Evolutionary conservation across 2,797 vertebrate species (phyloP), one percentile per base, ranked within the genome.

Genomic region (Centropyge bicolor): DNA sequence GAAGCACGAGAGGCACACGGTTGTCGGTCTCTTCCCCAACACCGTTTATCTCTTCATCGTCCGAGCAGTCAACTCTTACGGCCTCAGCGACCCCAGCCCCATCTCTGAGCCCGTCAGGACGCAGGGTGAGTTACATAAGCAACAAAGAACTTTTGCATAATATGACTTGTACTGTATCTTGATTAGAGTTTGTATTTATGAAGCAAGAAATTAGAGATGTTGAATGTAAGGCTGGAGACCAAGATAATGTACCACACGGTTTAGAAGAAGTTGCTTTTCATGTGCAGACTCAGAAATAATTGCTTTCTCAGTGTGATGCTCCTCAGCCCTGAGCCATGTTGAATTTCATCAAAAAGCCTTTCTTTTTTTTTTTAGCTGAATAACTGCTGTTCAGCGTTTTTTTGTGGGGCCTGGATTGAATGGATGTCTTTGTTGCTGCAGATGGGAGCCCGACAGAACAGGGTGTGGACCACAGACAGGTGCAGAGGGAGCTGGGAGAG

Each of bases 41-140:
- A 97, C 97, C 0, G 89, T 98, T 70, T 99, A 99, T 88, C 94
- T 99, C 78, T 99, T 99, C 79, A 95, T 99, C 41, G 96, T 99
- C 61, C 93, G 98, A 80, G 98, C 98, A 0, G 94, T 96, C 86
- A 98, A 98, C 27, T 86, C 94, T 3, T 95, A 97, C 0, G 98
- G 98, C 63, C 95, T 99, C 83, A 99, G 98, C 0, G 96, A 98
- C 83, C 98, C 98, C 91, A 99, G 98, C 40, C 96, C 97, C 0
- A 72, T 97, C 92, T 99, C 98, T 0, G 97, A 98, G 88, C 97
- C 98, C 0, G 95, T 99, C 80, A 95, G 95, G 70, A 99, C 98
- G 0, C 97, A 93, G 91, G 98, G 98, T 98, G 87, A 82, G 94
- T 88, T 36, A 70, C 19, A 56, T 20, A 38, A 64, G 8, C 40